Evolutionary conservation across 2,888 invertebrate species (phyloP), one percentile per base, ranked within the genome.

Genomic region (Stenodema calcarata): DNA sequence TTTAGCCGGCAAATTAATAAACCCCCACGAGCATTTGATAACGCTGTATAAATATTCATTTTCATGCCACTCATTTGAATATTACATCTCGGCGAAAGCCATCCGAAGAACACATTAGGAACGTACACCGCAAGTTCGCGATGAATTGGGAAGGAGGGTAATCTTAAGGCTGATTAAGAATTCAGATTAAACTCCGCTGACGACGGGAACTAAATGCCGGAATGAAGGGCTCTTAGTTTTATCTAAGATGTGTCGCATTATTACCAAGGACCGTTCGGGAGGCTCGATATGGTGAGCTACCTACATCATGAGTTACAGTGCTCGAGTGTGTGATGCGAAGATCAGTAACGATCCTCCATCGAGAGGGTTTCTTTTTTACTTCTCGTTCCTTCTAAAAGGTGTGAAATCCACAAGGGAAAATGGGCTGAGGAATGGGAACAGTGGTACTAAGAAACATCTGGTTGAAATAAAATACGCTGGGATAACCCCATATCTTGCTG

Each of bases 61-160:
- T 28, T 23, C 30, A 54, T 30, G 14, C 62, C 30, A 28, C 80
- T 50, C 80, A 80, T 80, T 80, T 80, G 54, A 80, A 80, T 80
- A 80, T 30, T 80, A 80, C 80, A 80, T 28, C 80, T 50, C 50
- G 80, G 80, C 50, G 80, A 80, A 54, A 80, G 80, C 54, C 50
- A 78, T 44, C 27, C 44, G 44, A 78, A 78, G 62, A 62, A 62
- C 62, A 62, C 62, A 62, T 62, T 62, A 62, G 62, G 62, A 62
- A 27, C 11, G 62, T 62, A 62, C 62, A 62, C 23, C 62, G 62
- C 27, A 18, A 23, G 62, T 23, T 62, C 62, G 62, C 62, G 23
- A 62, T 62, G 62, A 62, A 62, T 23, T 62, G 62, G 62, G 62
- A 62, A 62, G 62, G 62, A 23, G 9, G 62, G 62, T 62, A 18